phyloP scores from a whole-genome alignment of 2,888 invertebrate genomes.

The Argynnis bischoffii region DNA sequence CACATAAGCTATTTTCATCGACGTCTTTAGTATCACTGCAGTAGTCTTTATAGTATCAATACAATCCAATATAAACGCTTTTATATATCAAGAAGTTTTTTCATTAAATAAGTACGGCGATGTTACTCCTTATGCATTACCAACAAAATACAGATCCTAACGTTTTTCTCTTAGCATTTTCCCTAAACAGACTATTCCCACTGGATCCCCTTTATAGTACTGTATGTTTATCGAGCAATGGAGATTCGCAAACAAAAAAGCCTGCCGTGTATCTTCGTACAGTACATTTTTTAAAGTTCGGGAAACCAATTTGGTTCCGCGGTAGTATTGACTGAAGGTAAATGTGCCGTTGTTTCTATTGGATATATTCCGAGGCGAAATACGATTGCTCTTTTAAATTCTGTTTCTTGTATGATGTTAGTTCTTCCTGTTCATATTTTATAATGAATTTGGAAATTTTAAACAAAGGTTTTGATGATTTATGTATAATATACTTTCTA shows the following conservation, averaged over 20 bases:
- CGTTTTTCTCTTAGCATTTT: conserved; percentile 55
- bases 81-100: conserved; percentile 49
- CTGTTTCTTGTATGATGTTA: conserved; percentile 11
- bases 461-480: too few species aligned
- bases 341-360: conserved; percentile 36
- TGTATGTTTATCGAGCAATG: conserved; percentile 60
- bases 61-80: background rate
- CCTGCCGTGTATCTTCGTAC: conserved; percentile 49
- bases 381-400: conserved; percentile 31
- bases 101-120: conserved; percentile 42
- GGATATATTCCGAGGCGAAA: conserved; percentile 25
- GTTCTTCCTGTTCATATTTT: background rate
- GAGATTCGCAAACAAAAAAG: conserved; percentile 57
- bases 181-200: conserved; percentile 54
- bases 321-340: conserved; percentile 42
- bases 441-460: background rate
- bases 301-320: conserved; percentile 52
- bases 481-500: too few species aligned
- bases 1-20: too few species aligned
- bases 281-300: conserved; percentile 52
- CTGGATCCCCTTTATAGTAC: conserved; percentile 55
- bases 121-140: conserved; percentile 46
- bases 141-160: conserved; percentile 45
- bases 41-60: background rate
- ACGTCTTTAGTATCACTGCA: too few species aligned